Conservation (phyloP, 2,797 vertebrate species). For the Buceros bicornis region DNA sequence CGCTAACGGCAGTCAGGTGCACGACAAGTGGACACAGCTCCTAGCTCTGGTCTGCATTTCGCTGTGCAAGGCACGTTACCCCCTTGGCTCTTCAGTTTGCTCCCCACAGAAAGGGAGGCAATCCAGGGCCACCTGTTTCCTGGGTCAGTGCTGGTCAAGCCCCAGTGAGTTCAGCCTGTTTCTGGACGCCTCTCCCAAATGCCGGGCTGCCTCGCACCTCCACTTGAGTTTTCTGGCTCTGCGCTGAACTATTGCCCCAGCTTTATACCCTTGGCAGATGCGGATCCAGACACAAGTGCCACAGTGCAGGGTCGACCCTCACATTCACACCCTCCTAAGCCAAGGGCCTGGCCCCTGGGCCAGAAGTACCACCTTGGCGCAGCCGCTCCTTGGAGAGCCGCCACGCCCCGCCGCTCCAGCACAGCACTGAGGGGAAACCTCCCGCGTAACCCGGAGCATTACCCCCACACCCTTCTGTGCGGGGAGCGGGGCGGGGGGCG, state of each 20-base stretch:
- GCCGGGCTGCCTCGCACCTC: too few species aligned
- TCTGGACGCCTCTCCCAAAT: not conserved
- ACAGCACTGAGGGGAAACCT: not conserved
- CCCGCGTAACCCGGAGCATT: not conserved
- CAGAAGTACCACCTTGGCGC: accelerated
- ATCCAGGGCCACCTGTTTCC: not conserved
- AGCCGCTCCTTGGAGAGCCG: not conserved
- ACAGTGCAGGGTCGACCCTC: not conserved
- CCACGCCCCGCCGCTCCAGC: not conserved
- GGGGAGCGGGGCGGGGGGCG: too few species aligned
- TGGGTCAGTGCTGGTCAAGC: not conserved
- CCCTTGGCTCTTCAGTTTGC: not conserved
- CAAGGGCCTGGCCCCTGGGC: too few species aligned
- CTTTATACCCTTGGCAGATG: not conserved
- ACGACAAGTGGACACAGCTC: not conserved
- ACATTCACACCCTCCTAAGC: not conserved
- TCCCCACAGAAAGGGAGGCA: not conserved
- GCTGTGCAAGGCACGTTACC: accelerated
- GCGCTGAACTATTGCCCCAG: accelerated
- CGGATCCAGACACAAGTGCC: accelerated
- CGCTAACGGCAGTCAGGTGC: not conserved
- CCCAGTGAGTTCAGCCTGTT: accelerated
- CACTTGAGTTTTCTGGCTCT: not conserved
- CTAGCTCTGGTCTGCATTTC: not conserved
- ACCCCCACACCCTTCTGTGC: too few species aligned